Evolutionary conservation across 2,888 invertebrate genomes (phyloP).

Genomic region (Calameuta idolon): DNA sequence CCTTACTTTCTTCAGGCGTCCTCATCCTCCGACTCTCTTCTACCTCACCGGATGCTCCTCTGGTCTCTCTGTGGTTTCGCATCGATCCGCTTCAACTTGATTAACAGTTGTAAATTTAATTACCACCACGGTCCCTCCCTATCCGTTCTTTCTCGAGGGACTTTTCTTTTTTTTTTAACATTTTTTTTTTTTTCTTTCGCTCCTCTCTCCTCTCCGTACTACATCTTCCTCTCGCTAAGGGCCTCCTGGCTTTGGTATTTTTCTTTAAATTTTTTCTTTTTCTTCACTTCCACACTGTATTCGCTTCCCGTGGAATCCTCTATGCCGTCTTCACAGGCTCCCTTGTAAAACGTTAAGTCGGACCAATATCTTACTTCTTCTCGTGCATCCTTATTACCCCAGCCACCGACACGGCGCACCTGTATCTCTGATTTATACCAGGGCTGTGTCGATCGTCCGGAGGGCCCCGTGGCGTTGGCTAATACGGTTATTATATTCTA

Average conservation of each 20-base stretch:
- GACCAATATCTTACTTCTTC: not conserved
- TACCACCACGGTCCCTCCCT: conserved; percentile 37
- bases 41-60: not conserved
- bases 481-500: conserved; percentile 52
- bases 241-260: not conserved
- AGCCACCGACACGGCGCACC: no score
- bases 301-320: not conserved
- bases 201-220: not conserved
- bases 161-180: conserved; percentile 8
- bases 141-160: conserved; percentile 13
- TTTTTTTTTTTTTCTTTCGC: conserved; percentile 2
- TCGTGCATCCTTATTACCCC: not conserved
- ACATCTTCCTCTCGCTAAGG: not conserved
- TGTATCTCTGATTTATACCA: not conserved
- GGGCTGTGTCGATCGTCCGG: not conserved
- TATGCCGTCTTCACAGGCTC: not conserved
- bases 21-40: not conserved
- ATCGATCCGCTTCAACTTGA: conserved; percentile 49
- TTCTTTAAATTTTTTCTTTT: not conserved
- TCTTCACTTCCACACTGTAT: not conserved
- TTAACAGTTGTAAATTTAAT: conserved; percentile 54
- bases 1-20: not conserved
- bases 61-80: conserved; percentile 9
- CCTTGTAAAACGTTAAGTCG: not conserved
- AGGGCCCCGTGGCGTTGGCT: conserved; percentile 27